Conservation (phyloP, 2,888 invertebrate species). For the Sminthurides aquaticus region DNA sequence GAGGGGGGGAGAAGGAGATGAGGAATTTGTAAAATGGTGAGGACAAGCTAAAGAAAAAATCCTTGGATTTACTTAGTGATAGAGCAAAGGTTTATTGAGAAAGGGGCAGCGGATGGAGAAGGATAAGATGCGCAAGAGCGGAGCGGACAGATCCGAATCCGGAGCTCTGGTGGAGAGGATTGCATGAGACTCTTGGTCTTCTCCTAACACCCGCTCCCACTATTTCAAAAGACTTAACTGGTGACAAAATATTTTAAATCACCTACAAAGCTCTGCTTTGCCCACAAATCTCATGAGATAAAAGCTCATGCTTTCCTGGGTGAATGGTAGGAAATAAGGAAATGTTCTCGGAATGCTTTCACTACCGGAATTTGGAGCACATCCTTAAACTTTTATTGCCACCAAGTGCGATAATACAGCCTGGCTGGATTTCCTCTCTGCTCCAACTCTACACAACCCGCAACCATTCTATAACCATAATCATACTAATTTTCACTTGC, state of each 20-base stretch:
- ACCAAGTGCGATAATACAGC: too few relatives aligned
- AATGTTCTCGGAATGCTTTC: too few relatives aligned
- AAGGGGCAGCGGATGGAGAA: neutral
- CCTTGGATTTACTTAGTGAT: neutral
- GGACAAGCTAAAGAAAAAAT: neutral
- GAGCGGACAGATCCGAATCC: neutral
- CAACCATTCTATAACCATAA: too few relatives aligned
- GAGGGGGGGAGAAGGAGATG: neutral
- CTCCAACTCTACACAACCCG: too few relatives aligned
- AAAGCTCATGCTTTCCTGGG: neutral
- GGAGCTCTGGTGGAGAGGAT: neutral
- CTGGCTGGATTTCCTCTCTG: too few relatives aligned
- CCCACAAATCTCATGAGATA: conserved; percentile 19
- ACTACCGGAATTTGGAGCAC: too few relatives aligned
- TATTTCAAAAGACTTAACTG: conserved; percentile 10
- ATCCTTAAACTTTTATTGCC: too few relatives aligned
- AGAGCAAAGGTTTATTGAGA: neutral
- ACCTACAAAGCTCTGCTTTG: conserved; percentile 21
- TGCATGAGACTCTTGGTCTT: too few relatives aligned
- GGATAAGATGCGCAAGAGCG: neutral
- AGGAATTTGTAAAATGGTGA: neutral
- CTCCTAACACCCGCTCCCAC: too few relatives aligned
- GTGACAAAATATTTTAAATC: conserved; percentile 27
- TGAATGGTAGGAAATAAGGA: too few relatives aligned
- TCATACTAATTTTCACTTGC: too few relatives aligned